A percentile compares a stretch with the other conserved stretches of the same genome.
Conservation (phyloP, 2,888 invertebrate species). For the Boloria euphrosyne region DNA sequence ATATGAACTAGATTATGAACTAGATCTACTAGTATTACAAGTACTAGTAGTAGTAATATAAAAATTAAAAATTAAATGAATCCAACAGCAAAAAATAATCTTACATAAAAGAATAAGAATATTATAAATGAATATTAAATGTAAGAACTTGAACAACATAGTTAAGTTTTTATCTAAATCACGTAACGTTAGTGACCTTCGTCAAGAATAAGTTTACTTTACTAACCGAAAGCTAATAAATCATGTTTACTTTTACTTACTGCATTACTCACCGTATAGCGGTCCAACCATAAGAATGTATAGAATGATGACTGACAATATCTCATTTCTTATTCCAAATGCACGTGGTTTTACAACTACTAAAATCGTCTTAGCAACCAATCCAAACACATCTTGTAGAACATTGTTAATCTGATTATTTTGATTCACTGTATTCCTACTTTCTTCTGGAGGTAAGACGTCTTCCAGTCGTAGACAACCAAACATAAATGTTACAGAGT, state of each 20-base stretch:
- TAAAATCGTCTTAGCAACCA: slow-evolving; percentile 69
- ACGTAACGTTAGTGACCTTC: background rate
- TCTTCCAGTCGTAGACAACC: slow-evolving; percentile 71
- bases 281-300: slow-evolving; percentile 77
- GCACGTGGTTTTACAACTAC: slow-evolving; percentile 65
- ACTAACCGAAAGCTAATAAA: background rate
- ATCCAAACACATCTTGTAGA: slow-evolving; percentile 57
- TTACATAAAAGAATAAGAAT: slow-evolving; percentile 10
- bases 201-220: slow-evolving; percentile 1
- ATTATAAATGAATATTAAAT: too few species aligned
- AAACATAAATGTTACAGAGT: slow-evolving; percentile 63
- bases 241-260: slow-evolving; percentile 6
- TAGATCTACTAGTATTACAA: too few species aligned
- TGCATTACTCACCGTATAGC: slow-evolving; percentile 66
- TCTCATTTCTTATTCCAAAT: slow-evolving; percentile 61
- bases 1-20: too few species aligned
- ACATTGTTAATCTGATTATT: slow-evolving; percentile 48
- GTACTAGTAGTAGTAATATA: too few species aligned
- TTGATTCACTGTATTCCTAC: slow-evolving; percentile 36
- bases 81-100: too few species aligned
- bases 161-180: slow-evolving; percentile 2
- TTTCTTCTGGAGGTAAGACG: slow-evolving; percentile 47
- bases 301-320: slow-evolving; percentile 64
- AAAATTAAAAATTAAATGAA: too few species aligned
- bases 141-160: slow-evolving; percentile 1